Base-by-base conservation (phyloP, 2,797 vertebrate genomes). In the Clamator glandarius region DNA sequence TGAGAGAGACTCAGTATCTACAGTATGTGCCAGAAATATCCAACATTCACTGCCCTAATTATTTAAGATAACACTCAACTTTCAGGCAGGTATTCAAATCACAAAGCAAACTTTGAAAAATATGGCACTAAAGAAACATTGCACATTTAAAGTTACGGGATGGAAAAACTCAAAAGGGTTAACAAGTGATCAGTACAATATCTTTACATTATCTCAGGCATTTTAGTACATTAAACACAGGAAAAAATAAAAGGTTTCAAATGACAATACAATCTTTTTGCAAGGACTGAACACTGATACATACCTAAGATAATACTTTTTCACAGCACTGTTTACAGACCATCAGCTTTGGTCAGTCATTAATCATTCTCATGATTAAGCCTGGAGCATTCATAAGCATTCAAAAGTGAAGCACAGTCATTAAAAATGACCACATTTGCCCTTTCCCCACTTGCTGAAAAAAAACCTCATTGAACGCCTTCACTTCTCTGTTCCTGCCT, bases 281-380 rank as follows among this genome's bases (percentile, higher is more conserved):
- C 68, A 69, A 78, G 36, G 54, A 66, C 51, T 20, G 28, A 67
- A 46, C 52, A 28, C 17, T 17, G 67, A 69, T 67, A 93, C 75
- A 35, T 81, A 87, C 84, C 90, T 66, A 36, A 54, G 35, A 89
- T 11, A 83, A 64, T 3, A 51, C 5, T 84, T 88, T 57, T 58
- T 50, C 78, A 54, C 39, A 97, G 97, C 97, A 96, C 59, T 94
- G 96, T 97, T 97, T 98, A 97, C 97, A 98, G 98, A 77, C 78
- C 5, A 3, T 44, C 93, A 94, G 59, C 52, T 78, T 58, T 77
- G 75, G 85, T 12, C 70, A 77, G 89, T 95, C 82, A 78, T 83
- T 75, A 92, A 59, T 68, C 15, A 2, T 72, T 80, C 89, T 69
- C 86, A 78, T 36, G 46, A 93, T 77, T 80, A 83, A 92, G 72